Evolutionary conservation across 2,797 vertebrate species (phyloP).

Genomic region (Scolopax rusticola): DNA sequence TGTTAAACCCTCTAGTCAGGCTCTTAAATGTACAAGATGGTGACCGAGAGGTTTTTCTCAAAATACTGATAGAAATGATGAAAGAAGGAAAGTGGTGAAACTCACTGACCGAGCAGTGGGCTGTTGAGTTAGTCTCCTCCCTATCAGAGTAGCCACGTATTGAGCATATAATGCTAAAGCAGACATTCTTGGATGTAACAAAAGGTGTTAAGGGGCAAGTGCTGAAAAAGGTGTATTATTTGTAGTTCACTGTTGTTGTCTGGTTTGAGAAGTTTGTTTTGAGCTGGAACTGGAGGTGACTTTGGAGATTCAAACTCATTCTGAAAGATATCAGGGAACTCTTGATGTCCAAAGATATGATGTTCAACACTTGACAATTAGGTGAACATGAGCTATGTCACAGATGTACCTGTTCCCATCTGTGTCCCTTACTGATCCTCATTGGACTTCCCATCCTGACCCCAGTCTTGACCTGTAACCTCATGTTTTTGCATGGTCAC

Average conservation of each 20-base stretch:
- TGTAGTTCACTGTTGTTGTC: not conserved
- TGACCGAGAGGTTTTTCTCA: not conserved
- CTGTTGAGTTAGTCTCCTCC: not conserved
- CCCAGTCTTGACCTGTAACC: not conserved
- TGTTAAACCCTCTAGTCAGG: not conserved
- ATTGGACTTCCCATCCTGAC: not conserved
- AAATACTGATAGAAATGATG: not conserved
- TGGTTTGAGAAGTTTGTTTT: not conserved
- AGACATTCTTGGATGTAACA: not conserved
- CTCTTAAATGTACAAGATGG: not conserved
- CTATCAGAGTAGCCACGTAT: not conserved
- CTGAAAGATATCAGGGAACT: not conserved
- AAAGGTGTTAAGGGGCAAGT: not conserved
- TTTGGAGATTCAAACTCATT: not conserved
- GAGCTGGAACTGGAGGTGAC: not conserved
- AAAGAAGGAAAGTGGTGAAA: not conserved
- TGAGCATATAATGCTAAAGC: not conserved
- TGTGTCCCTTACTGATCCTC: not conserved
- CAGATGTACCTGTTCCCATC: not conserved
- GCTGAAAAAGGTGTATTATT: not conserved
- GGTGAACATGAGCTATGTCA: not conserved
- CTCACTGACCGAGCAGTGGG: not conserved
- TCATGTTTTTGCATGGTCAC: not conserved
- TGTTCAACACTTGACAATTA: not conserved
- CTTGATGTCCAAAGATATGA: not conserved